phyloP scores from a whole-genome alignment of 2,113 vertebrate species.

The Amblyornis subalaris region DNA sequence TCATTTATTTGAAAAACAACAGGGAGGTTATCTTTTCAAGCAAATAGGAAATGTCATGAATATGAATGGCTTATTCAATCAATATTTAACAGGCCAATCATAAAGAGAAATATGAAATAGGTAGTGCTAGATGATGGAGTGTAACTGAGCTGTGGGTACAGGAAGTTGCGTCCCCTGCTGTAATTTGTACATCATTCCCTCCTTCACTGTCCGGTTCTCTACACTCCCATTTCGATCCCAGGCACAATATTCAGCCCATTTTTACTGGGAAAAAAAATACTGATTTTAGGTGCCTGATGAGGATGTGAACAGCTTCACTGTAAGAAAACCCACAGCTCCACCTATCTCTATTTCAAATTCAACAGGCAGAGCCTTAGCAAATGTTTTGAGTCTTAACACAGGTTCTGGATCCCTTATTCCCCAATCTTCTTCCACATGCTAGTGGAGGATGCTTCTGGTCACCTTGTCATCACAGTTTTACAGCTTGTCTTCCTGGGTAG shows the following conservation, averaged over 20 bases:
- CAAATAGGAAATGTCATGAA: neutral
- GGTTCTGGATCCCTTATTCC: neutral
- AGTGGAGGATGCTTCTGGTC: neutral
- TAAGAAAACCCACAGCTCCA: neutral
- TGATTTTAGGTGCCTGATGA: neutral
- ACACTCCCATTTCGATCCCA: neutral
- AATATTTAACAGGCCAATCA: neutral
- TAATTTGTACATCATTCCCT: neutral
- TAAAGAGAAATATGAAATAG: neutral
- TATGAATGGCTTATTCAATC: neutral
- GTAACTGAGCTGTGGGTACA: neutral
- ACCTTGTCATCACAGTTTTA: neutral
- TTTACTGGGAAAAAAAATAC: neutral
- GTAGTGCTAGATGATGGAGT: neutral
- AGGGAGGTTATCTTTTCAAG: neutral
- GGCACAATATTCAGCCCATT: neutral
- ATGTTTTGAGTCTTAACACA: neutral
- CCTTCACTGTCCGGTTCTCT: neutral
- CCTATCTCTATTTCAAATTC: neutral
- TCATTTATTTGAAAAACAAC: neutral
- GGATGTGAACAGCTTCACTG: neutral
- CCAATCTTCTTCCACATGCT: neutral
- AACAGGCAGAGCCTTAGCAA: neutral
- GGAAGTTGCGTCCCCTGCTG: neutral
- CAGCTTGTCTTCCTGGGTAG: neutral